phyloP scores from a whole-genome alignment of 2,113 vertebrate species.

The Megaleporinus macrocephalus region DNA sequence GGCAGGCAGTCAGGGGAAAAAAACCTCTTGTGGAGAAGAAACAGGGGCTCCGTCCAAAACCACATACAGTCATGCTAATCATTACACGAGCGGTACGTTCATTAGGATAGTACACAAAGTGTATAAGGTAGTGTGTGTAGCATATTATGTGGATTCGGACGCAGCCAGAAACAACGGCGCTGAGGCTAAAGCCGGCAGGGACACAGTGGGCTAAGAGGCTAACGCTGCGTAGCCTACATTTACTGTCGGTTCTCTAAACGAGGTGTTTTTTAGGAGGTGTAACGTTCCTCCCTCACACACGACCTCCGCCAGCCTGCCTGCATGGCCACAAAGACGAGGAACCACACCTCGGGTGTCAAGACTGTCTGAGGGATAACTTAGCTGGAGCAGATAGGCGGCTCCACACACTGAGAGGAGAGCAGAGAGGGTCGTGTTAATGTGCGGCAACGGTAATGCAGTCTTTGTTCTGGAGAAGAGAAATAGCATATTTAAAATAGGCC shows the following conservation, averaged over 20 bases:
- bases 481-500: not conserved
- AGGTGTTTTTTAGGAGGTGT: not conserved
- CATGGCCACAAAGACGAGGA: slow-evolving; percentile 41
- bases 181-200: not conserved
- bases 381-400: slow-evolving; percentile 52
- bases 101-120: too few relatives aligned
- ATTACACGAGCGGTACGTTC: too few relatives aligned
- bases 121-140: too few relatives aligned
- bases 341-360: slow-evolving; percentile 71
- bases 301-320: slow-evolving; percentile 56
- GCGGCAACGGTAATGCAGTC: not conserved
- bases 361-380: slow-evolving; percentile 41
- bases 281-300: slow-evolving; percentile 31
- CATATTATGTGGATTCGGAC: not conserved
- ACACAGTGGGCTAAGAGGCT: not conserved
- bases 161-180: not conserved
- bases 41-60: not conserved
- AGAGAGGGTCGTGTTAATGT: not conserved
- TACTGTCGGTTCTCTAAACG: not conserved
- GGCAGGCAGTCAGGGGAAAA: not conserved
- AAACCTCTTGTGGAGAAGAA: not conserved
- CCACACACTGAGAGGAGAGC: not conserved
- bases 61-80: not conserved
- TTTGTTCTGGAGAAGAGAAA: not conserved
- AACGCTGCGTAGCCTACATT: not conserved